Evolutionary conservation across 2,797 vertebrate genomes (phyloP), one percentile per base, ranked within the genome.

Genomic region (Chelon labrosus): DNA sequence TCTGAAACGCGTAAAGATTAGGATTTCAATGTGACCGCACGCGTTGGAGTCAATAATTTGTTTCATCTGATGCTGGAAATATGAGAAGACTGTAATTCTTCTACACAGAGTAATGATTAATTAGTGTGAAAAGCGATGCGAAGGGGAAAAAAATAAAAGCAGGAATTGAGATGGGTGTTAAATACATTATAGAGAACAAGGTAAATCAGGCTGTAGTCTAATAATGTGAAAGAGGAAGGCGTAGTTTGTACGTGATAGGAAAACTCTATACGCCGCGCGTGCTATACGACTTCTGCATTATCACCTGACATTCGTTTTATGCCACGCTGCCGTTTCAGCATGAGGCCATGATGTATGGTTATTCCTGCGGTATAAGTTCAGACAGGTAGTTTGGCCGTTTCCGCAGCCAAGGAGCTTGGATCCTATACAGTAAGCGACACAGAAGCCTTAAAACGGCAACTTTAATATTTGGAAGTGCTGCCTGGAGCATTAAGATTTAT

Each of bases 381-480:
- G 37, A 75, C 68, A 61, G 75, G 31, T 38, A 38, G 37, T 49
- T 52, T 41, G 5, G 42, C 14, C 5, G 47, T 65, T 79, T 54
- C 54, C 31, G 17, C 56, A 67, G 72, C 67, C 2, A 63, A 63
- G 44, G 19, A 74, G 42, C 17, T 27, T 35, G 56, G 55, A 53
- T 64, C 31, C 20, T 58, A 17, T 12, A 56, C 72, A 54, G 37
- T 5, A 49, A 44, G 44, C 17, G 39, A 62, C 12, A 65, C 25
- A 58, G 25, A 79, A 22, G 20, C 27, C 10, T 62, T 5, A 19
- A 46, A 68, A 46, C 12, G 16, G 65, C 22, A 50, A 70, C 46
- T 62, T 77, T 72, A 76, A 81, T 77, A 79, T 82, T 80, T 59
- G 59, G 51, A 70, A 79, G 69, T 76, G 60, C 53, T 46, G 19